Evolutionary conservation across 2,888 invertebrate species (phyloP).

Genomic region (Metalampra italica): DNA sequence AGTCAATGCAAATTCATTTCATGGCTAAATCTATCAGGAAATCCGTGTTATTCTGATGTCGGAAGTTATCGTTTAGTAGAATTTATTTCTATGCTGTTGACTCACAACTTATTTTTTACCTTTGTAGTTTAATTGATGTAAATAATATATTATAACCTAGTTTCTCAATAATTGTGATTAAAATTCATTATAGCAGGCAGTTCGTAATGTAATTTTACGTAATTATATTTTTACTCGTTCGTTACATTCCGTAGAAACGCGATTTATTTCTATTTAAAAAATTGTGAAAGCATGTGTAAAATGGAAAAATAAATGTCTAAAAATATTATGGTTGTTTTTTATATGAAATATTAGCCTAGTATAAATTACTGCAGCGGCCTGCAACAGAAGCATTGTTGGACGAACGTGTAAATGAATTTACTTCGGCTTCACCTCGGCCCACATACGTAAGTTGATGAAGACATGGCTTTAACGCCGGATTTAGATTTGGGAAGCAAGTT

Average conservation of each 20-base stretch:
- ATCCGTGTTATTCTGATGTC: too few species aligned
- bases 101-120: slow-evolving; percentile 6
- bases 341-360: too few species aligned
- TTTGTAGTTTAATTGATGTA: slow-evolving; percentile 3
- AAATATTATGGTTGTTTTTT: neutral
- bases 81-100: neutral
- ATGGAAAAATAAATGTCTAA: neutral
- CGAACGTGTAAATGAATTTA: too few species aligned
- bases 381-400: too few species aligned
- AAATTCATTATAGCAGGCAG: neutral
- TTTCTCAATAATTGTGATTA: slow-evolving; percentile 1
- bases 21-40: too few species aligned
- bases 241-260: slow-evolving; percentile 58
- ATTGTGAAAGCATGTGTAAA: neutral
- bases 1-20: too few species aligned
- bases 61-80: too few species aligned
- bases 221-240: slow-evolving; percentile 44
- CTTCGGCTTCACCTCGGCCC: too few species aligned
- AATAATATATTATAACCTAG: neutral
- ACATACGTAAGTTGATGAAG: too few species aligned
- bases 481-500: too few species aligned
- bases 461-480: too few species aligned
- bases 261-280: slow-evolving; percentile 16
- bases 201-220: slow-evolving; percentile 36
- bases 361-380: too few species aligned